Conservation (phyloP, 1,140 invertebrate genomes). For the Chionoecetes opilio region DNA sequence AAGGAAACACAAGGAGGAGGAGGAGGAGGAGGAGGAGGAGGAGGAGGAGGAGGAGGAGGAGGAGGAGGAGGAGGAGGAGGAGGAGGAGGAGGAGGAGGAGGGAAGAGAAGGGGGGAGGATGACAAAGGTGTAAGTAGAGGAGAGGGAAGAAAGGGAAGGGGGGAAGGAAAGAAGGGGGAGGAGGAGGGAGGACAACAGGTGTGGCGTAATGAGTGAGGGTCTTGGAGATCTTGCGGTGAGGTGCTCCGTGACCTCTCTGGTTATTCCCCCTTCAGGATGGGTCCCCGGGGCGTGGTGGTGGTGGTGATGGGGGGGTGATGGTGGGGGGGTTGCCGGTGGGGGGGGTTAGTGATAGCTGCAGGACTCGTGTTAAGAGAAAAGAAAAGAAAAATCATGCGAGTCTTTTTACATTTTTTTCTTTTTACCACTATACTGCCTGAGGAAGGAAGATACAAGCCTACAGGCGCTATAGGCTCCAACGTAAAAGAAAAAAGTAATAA, state of each 20-base stretch:
- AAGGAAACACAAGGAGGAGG: not conserved
- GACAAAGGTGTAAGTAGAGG: too few relatives aligned
- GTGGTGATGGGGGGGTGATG: not conserved
- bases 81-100: too few relatives aligned
- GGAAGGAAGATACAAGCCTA: too few relatives aligned
- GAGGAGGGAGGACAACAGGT: not conserved
- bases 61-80: too few relatives aligned
- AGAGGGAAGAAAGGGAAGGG: not conserved
- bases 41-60: not conserved
- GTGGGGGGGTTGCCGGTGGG: not conserved
- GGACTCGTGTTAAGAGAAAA: not conserved
- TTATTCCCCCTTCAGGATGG: not conserved
- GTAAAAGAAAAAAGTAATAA: too few relatives aligned
- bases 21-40: not conserved
- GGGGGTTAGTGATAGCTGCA: not conserved
- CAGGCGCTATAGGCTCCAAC: too few relatives aligned
- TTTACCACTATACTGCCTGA: too few relatives aligned
- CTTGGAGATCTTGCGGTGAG: conserved; percentile 41
- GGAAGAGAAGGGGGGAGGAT: too few relatives aligned
- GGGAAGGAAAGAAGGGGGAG: not conserved
- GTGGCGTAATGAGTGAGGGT: not conserved
- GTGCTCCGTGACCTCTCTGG: conserved; percentile 34
- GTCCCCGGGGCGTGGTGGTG: not conserved
- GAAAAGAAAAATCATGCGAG: too few relatives aligned
- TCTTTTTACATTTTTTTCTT: too few relatives aligned